Percentiles rank a stretch among this genome's conserved stretches.
These are phyloP conservation scores for Carapus acus DNA, from an alignment of 2,797 vertebrate genomes.

Conservation along the genomic window DNA sequence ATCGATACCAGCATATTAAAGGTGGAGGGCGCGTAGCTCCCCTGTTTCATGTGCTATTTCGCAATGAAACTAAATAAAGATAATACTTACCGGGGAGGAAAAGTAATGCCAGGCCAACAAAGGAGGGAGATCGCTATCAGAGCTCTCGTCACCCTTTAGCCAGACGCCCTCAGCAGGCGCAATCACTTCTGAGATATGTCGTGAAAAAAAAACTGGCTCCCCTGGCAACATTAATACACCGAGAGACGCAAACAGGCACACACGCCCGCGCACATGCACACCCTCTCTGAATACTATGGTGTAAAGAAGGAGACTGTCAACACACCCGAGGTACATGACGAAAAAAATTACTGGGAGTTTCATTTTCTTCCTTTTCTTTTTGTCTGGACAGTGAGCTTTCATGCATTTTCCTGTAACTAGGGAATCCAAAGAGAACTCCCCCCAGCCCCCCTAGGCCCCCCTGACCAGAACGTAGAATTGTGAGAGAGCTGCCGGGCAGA, in stretches of 20 bases:
- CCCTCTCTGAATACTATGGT: conserved; percentile 15
- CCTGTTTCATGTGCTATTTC: conserved; percentile 47
- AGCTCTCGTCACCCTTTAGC: conserved; percentile 35
- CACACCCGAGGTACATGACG: conserved; percentile 18
- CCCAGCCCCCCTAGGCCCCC: conserved; percentile 5
- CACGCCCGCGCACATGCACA: too few relatives aligned
- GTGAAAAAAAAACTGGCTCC: conserved; percentile 20
- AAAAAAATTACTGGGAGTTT: conserved; percentile 20
- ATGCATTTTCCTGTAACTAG: conserved; percentile 34
- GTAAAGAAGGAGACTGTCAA: conserved; percentile 30
- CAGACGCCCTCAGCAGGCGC: conserved; percentile 31
- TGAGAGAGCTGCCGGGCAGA: conserved; percentile 13
- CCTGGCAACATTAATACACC: conserved; percentile 28
- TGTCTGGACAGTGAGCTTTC: too few relatives aligned
- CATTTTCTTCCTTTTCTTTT: conserved; percentile 23
- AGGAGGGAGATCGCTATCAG: conserved; percentile 38
- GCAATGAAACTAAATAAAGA: conserved; percentile 46
- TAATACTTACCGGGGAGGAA: conserved; percentile 22
- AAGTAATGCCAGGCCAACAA: conserved; percentile 15
- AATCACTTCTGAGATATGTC: conserved; percentile 43
- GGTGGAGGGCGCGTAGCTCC: conserved; percentile 36
- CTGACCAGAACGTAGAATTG: conserved; percentile 29
- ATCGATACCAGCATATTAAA: conserved; percentile 61
- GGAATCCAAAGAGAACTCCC: too few relatives aligned
- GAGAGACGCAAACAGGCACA: conserved; percentile 11